Conservation (phyloP, 2,113 vertebrate genomes). For the Calidris pugnax region DNA sequence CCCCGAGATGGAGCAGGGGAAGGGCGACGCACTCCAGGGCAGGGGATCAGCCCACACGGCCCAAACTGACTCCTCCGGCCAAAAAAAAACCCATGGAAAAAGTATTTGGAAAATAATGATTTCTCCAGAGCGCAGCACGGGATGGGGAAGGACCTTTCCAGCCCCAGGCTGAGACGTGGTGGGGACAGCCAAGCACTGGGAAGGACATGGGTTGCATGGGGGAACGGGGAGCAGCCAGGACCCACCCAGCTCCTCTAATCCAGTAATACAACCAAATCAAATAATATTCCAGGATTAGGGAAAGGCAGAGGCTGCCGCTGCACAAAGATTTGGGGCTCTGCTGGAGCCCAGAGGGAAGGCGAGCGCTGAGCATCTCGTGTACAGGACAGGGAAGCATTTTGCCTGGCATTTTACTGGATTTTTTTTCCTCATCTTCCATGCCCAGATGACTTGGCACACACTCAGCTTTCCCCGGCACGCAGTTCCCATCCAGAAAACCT, state of each 20-base stretch:
- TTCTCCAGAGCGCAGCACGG: not conserved
- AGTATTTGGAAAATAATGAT: not conserved
- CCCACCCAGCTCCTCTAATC: not conserved
- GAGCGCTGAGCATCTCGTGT: not conserved
- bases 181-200: not conserved
- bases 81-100: constrained; percentile 21
- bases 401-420: not conserved
- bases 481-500: not conserved
- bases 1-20: not conserved
- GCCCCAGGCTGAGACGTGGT: not conserved
- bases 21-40: rapidly evolving
- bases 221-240: not conserved
- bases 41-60: not conserved
- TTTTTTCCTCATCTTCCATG: not conserved
- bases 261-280: not conserved
- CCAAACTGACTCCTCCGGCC: not conserved
- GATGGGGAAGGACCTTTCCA: not conserved
- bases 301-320: not conserved
- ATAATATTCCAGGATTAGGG: not conserved
- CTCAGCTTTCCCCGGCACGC: not conserved
- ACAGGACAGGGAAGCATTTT: not conserved
- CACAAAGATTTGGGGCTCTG: not conserved
- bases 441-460: not conserved
- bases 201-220: rapidly evolving
- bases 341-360: not conserved